These are phyloP conservation scores for Capra hircus DNA, from an alignment of 2,113 vertebrate species.

Conservation along the genomic window DNA sequence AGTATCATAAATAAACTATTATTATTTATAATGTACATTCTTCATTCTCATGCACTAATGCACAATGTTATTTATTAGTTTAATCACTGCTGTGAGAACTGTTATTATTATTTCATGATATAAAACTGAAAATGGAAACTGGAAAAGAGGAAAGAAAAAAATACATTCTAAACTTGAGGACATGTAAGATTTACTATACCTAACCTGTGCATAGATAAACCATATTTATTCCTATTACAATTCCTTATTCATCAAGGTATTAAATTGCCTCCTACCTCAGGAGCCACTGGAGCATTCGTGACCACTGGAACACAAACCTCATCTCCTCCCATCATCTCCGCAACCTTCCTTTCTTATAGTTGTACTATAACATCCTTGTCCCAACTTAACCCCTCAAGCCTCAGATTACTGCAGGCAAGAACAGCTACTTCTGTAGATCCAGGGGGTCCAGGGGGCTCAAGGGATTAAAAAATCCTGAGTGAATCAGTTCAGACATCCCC, in stretches of 20 bases:
- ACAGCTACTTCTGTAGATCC: background rate
- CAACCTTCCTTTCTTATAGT: background rate
- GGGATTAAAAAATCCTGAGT: background rate
- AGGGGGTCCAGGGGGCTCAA: background rate
- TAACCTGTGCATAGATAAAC: conserved; percentile 43
- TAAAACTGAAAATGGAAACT: conserved; percentile 65
- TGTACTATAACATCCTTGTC: background rate
- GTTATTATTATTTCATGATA: conserved; percentile 69
- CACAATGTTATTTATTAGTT: conserved; percentile 69
- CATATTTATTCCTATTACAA: conserved; percentile 35
- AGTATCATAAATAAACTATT: conserved; percentile 66
- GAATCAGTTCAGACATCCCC: background rate
- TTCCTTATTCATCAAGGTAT: conserved; percentile 22
- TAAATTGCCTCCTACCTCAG: conserved; percentile 15
- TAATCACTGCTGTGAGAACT: conserved; percentile 65
- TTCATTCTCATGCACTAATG: conserved; percentile 56
- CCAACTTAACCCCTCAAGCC: background rate
- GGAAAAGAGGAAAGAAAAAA: conserved; percentile 56
- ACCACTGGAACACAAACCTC: background rate
- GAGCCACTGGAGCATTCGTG: background rate
- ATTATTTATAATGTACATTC: conserved; percentile 64
- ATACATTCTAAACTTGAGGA: conserved; percentile 41
- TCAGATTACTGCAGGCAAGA: background rate
- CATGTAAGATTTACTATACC: conserved; percentile 48
- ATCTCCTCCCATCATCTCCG: background rate